Evolutionary conservation across 1,140 invertebrate species (phyloP).

Genomic region (Liolophura sinensis): DNA sequence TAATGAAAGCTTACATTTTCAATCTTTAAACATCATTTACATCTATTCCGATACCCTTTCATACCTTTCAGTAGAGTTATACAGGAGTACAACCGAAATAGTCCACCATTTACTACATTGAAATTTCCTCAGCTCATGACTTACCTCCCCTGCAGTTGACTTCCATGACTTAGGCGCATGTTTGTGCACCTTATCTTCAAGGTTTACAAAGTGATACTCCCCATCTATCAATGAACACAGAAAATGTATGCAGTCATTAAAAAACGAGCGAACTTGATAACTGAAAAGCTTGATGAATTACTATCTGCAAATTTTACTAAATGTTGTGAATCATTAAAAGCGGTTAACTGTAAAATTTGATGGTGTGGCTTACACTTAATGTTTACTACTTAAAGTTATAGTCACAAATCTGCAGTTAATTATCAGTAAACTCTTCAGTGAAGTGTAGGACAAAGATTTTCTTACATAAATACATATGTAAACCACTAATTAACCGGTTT

Average conservation of each 20-base stretch:
- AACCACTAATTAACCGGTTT: too few species aligned
- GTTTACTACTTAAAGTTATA: too few species aligned
- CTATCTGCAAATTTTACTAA: constrained; percentile 14
- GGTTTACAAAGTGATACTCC: constrained; percentile 92
- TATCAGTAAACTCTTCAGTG: neutral
- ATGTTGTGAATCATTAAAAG: neutral
- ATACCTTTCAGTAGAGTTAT: neutral
- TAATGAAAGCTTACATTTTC: neutral
- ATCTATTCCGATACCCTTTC: neutral
- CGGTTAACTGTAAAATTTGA: neutral
- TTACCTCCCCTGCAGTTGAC: constrained; percentile 87
- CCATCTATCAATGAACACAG: constrained; percentile 77
- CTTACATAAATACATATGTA: neutral
- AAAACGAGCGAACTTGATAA: constrained; percentile 39
- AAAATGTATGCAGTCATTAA: constrained; percentile 23
- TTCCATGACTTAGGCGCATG: constrained; percentile 95
- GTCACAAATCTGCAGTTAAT: neutral
- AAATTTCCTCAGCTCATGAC: constrained; percentile 46
- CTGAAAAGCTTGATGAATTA: neutral
- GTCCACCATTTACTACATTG: too few species aligned
- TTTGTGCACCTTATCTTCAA: constrained; percentile 92
- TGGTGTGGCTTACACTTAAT: too few species aligned
- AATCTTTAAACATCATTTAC: neutral
- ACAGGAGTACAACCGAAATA: too few species aligned
- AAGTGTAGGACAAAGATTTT: neutral